Base-by-base conservation (phyloP, 2,797 vertebrate species). In the Nannoperca australis region DNA sequence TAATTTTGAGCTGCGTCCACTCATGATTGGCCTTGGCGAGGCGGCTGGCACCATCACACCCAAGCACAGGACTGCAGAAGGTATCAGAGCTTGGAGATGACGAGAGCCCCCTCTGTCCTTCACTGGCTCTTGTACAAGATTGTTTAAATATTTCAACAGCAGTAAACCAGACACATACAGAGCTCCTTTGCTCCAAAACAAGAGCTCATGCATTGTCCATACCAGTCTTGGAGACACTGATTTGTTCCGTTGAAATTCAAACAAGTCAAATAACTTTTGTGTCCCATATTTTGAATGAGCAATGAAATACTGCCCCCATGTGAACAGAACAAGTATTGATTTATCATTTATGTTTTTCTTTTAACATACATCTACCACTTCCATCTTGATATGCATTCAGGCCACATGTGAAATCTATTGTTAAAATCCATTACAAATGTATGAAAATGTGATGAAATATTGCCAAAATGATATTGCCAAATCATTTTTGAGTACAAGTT, bases 121-220 rank as follows among this genome's bases (percentile, higher is more conserved):
- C 15, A n/a, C 81, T 85, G 88, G 87, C 88, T 76, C 38, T 70
- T 70, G 74, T 88, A 89, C 89, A 92, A 83, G 81, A 70, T 87
- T 79, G 69, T 64, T 91, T 93, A 62, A 94, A 94, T 94, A 93
- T 91, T 95, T 94, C 73, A 95, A 11, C 81, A 92, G 86, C 62
- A 27, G 82, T 85, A 54, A 89, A 84, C 78, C 84, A 88, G 77
- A 91, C 82, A 66, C 75, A 89, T 75, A 60, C 44, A 18, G 81
- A 81, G 61, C 27, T 27, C 12, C 68, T 79, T 74, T 60, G 30
- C 62, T 70, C 32, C 81, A 65, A 77, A 86, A 87, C 67, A 75
- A 44, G 61, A 83, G 40, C 72, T 62, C 4, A 7, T 70, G 55
- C 56, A 20, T 73, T 68, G 68, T 77, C 13, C 71, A 10, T 45